phyloP scores from a whole-genome alignment of 2,888 invertebrate species.

The Crematogaster levior region DNA sequence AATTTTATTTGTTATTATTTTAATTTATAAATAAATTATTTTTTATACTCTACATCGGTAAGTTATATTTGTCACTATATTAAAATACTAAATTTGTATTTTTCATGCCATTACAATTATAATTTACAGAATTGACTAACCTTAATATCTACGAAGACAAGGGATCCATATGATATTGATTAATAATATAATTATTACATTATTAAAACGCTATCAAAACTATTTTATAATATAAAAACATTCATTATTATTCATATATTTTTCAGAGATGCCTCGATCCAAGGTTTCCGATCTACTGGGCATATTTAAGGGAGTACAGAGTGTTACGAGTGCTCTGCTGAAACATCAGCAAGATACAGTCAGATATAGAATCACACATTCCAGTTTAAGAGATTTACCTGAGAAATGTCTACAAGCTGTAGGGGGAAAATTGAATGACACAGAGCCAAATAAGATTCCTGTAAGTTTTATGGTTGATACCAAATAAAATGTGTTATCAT shows the following conservation, averaged over 20 bases:
- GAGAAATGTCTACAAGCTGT: constrained; percentile 77
- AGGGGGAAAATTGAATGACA: constrained; percentile 75
- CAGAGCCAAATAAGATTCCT: constrained; percentile 83
- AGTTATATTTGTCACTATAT: not conserved
- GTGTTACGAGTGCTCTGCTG: constrained; percentile 89
- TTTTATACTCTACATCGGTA: not conserved
- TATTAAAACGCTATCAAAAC: not conserved
- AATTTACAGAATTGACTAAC: not conserved
- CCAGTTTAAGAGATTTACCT: constrained; percentile 88
- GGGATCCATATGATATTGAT: not conserved
- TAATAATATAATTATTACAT: constrained; percentile 7
- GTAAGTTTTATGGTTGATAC: constrained; percentile 79
- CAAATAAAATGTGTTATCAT: not conserved
- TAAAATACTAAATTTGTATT: not conserved
- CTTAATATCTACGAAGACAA: not conserved
- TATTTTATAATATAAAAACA: not conserved
- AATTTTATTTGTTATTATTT: not conserved
- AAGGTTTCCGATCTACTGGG: constrained; percentile 88
- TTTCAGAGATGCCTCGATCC: constrained; percentile 80
- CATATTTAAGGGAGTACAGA: constrained; percentile 90
- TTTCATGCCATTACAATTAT: not conserved
- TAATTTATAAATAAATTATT: constrained; percentile 4
- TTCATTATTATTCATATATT: not conserved
- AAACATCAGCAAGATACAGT: constrained; percentile 89
- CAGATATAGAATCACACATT: constrained; percentile 90